A percentile compares a stretch with the other conserved stretches of the same genome.
Conservation (phyloP, 2,113 vertebrate genomes). For the Phalacrocorax pelagicus region DNA sequence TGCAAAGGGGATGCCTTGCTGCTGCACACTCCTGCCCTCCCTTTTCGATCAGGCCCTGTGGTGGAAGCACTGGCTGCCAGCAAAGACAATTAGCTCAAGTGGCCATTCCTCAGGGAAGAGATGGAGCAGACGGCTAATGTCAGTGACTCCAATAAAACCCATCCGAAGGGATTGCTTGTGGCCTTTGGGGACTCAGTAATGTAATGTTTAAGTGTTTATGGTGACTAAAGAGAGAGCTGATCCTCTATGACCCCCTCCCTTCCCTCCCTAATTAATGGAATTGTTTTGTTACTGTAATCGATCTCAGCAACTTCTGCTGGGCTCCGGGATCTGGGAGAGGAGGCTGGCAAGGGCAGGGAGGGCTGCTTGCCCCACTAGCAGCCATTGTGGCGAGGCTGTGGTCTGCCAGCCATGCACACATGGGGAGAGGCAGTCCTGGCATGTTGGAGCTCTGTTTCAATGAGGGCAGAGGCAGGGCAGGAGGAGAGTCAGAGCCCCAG, state of each 20-base stretch:
- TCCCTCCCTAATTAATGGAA: slow-evolving; percentile 63
- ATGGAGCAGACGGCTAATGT: slow-evolving; percentile 32
- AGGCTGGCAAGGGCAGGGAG: not conserved
- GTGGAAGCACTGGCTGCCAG: not conserved
- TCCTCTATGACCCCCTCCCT: slow-evolving; percentile 30
- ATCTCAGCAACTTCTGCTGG: slow-evolving; percentile 68
- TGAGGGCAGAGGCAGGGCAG: not conserved
- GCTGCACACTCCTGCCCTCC: not conserved
- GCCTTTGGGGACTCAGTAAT: slow-evolving; percentile 58
- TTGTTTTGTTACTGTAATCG: slow-evolving; percentile 72
- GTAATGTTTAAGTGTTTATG: slow-evolving; percentile 78
- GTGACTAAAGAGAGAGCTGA: slow-evolving; percentile 76
- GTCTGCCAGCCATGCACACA: not conserved
- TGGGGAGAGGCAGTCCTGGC: not conserved
- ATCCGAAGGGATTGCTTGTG: not conserved
- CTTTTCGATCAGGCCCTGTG: not conserved
- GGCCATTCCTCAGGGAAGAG: slow-evolving; percentile 16
- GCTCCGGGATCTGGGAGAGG: not conserved
- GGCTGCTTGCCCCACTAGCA: not conserved
- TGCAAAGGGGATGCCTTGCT: not conserved
- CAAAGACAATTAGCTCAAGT: slow-evolving; percentile 33
- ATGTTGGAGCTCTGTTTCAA: not conserved
- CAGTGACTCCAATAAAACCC: slow-evolving; percentile 30
- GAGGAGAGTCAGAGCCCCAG: not conserved
- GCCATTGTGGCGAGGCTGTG: fast-evolving